phyloP scores from a whole-genome alignment of 2,888 invertebrate species.

The Hoplodrina blanda region DNA sequence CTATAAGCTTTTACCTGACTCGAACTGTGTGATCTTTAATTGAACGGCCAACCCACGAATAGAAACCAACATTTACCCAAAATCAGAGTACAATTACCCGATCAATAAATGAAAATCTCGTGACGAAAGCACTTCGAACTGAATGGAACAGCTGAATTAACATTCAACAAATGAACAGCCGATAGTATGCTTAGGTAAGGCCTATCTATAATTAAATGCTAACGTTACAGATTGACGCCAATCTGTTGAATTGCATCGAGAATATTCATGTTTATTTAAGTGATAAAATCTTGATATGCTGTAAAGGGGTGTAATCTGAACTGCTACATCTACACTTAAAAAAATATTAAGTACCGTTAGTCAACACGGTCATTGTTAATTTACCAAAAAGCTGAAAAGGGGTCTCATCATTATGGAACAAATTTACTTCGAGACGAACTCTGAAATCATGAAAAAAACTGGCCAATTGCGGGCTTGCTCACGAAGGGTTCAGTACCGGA shows the following conservation, averaged over 20 bases:
- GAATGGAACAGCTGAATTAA: conserved; percentile 34
- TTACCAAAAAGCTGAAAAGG: too few species aligned
- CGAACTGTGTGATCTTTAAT: conserved; percentile 2
- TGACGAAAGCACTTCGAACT: conserved; percentile 6
- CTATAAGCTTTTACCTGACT: too few species aligned
- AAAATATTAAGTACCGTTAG: too few species aligned
- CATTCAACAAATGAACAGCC: conserved; percentile 27
- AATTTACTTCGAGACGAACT: too few species aligned
- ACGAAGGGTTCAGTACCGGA: too few species aligned
- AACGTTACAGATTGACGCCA: conserved; percentile 11
- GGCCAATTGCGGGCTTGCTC: too few species aligned
- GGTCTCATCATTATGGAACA: too few species aligned
- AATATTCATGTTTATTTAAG: conserved; percentile 14
- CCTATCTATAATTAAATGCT: conserved; percentile 17
- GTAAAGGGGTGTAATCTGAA: too few species aligned
- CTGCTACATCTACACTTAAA: too few species aligned
- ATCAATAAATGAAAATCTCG: conserved; percentile 11
- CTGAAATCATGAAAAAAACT: too few species aligned
- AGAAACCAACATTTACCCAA: neutral
- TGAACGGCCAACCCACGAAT: neutral
- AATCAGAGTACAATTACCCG: conserved; percentile 4
- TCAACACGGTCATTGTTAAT: too few species aligned
- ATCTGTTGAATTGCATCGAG: conserved; percentile 14
- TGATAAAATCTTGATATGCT: neutral
- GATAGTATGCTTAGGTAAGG: conserved; percentile 16